Evolutionary conservation across 2,113 vertebrate genomes (phyloP), one percentile per base, ranked within the genome.

Genomic region (Cyprinus carpio): DNA sequence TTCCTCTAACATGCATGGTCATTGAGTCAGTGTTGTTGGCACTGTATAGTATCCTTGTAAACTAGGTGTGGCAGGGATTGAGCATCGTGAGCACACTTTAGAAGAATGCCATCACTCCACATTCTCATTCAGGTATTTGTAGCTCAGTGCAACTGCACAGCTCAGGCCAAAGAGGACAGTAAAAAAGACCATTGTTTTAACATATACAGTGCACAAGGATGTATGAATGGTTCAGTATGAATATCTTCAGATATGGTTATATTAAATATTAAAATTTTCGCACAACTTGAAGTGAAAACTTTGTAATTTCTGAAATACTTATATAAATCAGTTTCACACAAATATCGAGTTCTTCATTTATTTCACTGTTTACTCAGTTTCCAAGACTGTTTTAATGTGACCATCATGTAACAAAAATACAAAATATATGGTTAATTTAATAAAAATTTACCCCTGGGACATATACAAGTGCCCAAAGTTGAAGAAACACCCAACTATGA

Each of bases 41-140:
- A 13, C 37, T n/a, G 43, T 2, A 3, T 65, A 62, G 16, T 64
- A 34, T 16, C 37, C 10, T 49, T 67, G 27, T 69, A n/a, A 56
- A 43, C 20, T 43, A 43, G 84, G 86, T 75, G 88, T 62, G 85
- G 85, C 62, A 81, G 37, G 72, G 25, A 75, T 86, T 85, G 83
- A 76, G 74, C 62, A n/a, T 29, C 8, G 12, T 23, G 74, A 85
- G 16, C 71, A 72, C 74, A 79, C 51, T 74, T 11, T 0, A 5
- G 6, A 34, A 85, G 89, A 94, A 94, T 93, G 93, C 85, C 5
- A 92, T 62, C 4, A 6, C 37, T 40, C 90, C 2, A 80, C 92
- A 94, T 94, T 94, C 87, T 86, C 83, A 56, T 29, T 46, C 43
- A 4, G 67, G 25, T 25, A 16, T 79, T 34, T 71, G 23, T 34